phyloP scores from a whole-genome alignment of 2,888 invertebrate genomes.

The Drosophila lutescens region DNA sequence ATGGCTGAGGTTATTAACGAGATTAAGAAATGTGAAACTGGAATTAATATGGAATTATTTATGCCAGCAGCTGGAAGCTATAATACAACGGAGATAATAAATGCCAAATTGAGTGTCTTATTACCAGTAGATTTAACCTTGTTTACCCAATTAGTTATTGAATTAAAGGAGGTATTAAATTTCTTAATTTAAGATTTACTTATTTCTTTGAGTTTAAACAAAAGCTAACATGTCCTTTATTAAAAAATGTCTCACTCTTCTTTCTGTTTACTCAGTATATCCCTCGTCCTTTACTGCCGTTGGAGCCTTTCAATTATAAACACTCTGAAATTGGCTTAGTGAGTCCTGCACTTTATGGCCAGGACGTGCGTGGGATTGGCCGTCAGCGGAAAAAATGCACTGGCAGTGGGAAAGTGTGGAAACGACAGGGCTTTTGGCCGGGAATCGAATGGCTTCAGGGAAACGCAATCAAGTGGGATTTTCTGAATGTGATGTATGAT shows the following conservation, averaged over 20 bases:
- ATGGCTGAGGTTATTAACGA: slow-evolving; percentile 34
- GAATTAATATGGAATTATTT: slow-evolving; percentile 27
- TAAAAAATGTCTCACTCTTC: neutral
- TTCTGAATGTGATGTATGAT: slow-evolving; percentile 8
- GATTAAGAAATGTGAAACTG: slow-evolving; percentile 19
- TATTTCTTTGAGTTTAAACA: no score
- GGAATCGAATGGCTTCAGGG: neutral
- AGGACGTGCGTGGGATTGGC: slow-evolving; percentile 45
- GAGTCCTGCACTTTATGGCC: slow-evolving; percentile 51
- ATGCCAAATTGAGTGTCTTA: neutral
- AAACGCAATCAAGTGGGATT: slow-evolving; percentile 31
- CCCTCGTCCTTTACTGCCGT: neutral
- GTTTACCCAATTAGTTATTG: no score
- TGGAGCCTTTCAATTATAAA: slow-evolving; percentile 54
- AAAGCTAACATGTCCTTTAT: neutral
- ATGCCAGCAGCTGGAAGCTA: slow-evolving; percentile 4
- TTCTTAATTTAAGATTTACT: no score
- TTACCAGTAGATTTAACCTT: neutral
- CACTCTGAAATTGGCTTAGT: slow-evolving; percentile 58
- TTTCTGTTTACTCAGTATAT: neutral
- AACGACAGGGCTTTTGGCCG: neutral
- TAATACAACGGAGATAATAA: neutral
- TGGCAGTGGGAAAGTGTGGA: neutral
- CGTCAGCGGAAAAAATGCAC: slow-evolving; percentile 46
- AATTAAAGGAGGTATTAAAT: no score